Percentiles rank a stretch among this genome's conserved stretches.
phyloP scores from a whole-genome alignment of 2,113 vertebrate genomes.

The Hemiscyllium ocellatum region DNA sequence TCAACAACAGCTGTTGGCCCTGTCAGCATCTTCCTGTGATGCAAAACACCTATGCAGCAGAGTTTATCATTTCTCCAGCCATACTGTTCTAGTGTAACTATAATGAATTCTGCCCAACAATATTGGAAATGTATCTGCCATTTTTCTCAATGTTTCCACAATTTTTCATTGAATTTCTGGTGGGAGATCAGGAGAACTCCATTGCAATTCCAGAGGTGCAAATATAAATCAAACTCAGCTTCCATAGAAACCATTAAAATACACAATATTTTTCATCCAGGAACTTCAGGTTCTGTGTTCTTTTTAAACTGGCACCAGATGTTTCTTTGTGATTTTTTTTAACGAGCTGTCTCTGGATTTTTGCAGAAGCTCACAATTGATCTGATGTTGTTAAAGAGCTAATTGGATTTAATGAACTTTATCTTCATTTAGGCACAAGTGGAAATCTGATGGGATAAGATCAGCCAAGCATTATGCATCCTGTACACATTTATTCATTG shows the following conservation, averaged over 20 bases:
- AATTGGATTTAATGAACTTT: neutral
- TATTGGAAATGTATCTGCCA: neutral
- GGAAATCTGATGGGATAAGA: neutral
- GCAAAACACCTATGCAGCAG: neutral
- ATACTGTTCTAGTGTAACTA: neutral
- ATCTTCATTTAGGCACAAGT: neutral
- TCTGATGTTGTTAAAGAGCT: neutral
- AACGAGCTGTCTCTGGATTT: neutral
- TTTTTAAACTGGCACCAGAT: neutral
- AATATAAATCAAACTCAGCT: neutral
- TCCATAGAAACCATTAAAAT: neutral
- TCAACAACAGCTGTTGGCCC: neutral
- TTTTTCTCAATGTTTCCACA: neutral
- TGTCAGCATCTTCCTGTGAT: neutral
- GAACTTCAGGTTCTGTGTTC: neutral
- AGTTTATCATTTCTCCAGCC: neutral
- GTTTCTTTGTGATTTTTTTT: neutral
- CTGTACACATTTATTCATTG: neutral
- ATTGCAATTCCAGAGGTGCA: neutral
- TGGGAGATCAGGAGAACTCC: neutral
- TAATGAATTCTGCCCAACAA: neutral
- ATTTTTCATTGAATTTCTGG: neutral
- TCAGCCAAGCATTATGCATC: neutral
- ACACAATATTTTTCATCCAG: neutral
- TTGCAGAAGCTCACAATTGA: neutral